Percentiles rank a stretch among this genome's conserved stretches.
Evolutionary conservation across 2,797 vertebrate genomes (phyloP).

Genomic region (Sitta carolinensis): DNA sequence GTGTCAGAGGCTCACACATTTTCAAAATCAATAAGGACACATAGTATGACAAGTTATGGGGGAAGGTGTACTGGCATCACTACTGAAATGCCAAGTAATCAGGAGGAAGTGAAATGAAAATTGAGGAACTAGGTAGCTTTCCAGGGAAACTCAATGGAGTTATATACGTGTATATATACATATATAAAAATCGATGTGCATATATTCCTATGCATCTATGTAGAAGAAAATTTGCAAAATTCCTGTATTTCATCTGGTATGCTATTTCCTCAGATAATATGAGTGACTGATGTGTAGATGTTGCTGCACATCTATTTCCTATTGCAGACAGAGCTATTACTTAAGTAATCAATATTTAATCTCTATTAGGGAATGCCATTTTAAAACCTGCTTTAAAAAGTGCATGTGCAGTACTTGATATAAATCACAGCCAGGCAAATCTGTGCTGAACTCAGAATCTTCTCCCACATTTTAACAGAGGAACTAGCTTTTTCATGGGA

Average conservation of each 20-base stretch:
- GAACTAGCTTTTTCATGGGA: neutral
- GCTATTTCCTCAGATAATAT: neutral
- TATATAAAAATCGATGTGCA: rapidly evolving
- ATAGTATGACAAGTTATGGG: rapidly evolving
- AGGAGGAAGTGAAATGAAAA: neutral
- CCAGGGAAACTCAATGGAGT: neutral
- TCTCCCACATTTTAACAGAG: neutral
- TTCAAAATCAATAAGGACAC: neutral
- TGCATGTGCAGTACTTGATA: neutral
- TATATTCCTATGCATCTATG: neutral
- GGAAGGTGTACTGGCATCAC: neutral
- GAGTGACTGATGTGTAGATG: neutral
- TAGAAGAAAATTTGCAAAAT: neutral
- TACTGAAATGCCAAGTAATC: neutral
- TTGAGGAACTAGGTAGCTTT: neutral
- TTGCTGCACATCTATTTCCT: constrained; percentile 30
- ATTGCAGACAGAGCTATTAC: constrained; percentile 42
- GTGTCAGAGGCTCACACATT: rapidly evolving
- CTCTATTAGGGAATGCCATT: constrained; percentile 37
- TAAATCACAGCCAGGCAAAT: neutral
- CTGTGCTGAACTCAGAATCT: neutral
- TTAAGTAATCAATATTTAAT: constrained; percentile 65
- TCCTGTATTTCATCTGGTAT: neutral
- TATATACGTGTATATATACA: neutral
- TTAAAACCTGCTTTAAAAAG: constrained; percentile 40